Evolutionary conservation across 2,888 invertebrate species (phyloP).

Genomic region (Tipula confusa): DNA sequence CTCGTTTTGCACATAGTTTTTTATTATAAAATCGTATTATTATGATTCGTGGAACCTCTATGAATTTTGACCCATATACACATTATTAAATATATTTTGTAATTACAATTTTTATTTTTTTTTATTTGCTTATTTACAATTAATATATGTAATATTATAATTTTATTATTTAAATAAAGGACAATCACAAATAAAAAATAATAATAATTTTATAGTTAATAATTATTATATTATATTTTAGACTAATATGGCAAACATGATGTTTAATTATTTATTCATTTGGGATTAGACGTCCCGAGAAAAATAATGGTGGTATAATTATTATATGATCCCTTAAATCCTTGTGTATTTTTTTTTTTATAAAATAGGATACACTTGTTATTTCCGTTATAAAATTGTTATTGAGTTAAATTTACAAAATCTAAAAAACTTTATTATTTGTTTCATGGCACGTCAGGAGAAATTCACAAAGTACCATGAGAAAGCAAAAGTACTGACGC

Average conservation of each 20-base stretch:
- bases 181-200: background rate
- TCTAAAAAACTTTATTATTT: too few species aligned
- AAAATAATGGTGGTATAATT: background rate
- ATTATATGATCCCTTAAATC: conserved; percentile 13
- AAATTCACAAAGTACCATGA: too few species aligned
- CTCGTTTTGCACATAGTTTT: background rate
- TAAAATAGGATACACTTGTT: too few species aligned
- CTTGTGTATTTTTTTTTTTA: background rate
- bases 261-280: background rate
- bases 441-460: too few species aligned
- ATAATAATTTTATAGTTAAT: background rate
- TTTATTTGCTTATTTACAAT: too few species aligned
- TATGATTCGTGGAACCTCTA: background rate
- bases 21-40: background rate
- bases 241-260: conserved; percentile 25
- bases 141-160: background rate
- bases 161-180: background rate
- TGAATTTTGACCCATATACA: background rate
- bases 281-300: background rate
- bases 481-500: too few species aligned
- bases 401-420: too few species aligned
- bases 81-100: background rate
- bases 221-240: background rate
- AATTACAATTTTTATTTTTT: background rate
- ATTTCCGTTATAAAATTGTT: too few species aligned